Evolutionary conservation across 2,113 vertebrate genomes (phyloP).

Genomic region (human (Homo sapiens)): DNA sequence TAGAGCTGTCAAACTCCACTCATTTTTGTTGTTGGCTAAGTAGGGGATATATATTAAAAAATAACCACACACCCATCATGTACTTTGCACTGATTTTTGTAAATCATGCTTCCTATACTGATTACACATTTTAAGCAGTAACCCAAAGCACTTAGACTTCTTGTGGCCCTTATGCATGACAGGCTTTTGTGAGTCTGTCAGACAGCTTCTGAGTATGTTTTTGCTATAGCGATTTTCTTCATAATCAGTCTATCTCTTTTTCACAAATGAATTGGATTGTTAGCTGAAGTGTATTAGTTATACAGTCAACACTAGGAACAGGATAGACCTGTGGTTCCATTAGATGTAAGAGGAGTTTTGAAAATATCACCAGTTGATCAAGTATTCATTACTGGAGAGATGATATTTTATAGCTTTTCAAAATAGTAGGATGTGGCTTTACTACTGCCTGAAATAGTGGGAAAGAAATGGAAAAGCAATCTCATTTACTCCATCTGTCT

Average conservation of each 20-base stretch:
- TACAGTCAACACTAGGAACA: fast-evolving
- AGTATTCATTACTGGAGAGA: neutral
- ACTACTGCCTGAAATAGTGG: neutral
- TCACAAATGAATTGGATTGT: fast-evolving
- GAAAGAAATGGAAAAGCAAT: neutral
- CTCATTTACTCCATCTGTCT: neutral
- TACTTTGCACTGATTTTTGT: neutral
- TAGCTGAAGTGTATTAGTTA: neutral
- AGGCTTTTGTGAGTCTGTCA: neutral
- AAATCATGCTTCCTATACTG: neutral
- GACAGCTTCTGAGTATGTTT: neutral
- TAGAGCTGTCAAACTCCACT: neutral
- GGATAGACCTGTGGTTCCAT: neutral
- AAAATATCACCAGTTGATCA: neutral
- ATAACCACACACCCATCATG: neutral
- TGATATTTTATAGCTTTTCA: neutral
- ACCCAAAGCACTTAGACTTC: neutral
- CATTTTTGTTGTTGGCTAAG: neutral
- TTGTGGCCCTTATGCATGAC: neutral
- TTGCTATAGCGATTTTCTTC: neutral
- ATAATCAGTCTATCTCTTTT: neutral
- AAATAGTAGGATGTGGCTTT: neutral
- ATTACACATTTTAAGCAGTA: neutral
- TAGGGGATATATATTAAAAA: neutral
- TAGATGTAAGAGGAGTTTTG: neutral